Percentiles rank a stretch among this genome's conserved stretches.
These are phyloP conservation scores for Conomelus anceps DNA, from an alignment of 2,888 invertebrate species.

Conservation along the genomic window DNA sequence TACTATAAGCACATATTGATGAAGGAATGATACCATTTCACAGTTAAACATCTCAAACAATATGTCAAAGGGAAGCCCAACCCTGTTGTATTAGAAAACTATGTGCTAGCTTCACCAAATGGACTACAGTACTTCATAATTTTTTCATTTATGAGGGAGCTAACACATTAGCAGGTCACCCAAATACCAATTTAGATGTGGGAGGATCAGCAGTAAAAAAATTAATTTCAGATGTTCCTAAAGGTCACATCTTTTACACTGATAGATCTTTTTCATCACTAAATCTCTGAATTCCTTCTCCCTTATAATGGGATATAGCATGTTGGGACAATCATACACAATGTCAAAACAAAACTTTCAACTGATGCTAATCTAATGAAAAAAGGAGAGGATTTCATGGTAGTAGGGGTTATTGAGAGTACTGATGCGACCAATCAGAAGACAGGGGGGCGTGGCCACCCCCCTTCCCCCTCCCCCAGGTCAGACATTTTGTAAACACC, in stretches of 20 bases:
- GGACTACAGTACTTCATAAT: neutral
- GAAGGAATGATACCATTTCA: conserved; percentile 8
- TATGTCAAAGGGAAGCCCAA: conserved; percentile 15
- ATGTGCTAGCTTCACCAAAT: neutral
- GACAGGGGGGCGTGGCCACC: too few relatives aligned
- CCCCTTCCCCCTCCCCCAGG: too few relatives aligned
- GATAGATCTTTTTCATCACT: conserved; percentile 1
- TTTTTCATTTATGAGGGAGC: neutral
- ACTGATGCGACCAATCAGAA: too few relatives aligned
- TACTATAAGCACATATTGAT: neutral
- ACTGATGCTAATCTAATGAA: neutral
- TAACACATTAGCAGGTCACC: neutral
- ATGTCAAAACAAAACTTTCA: neutral
- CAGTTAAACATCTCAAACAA: neutral
- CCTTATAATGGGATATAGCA: neutral
- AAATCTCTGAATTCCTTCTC: neutral
- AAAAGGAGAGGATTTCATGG: conserved; percentile 3
- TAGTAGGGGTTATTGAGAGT: too few relatives aligned
- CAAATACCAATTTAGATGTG: neutral
- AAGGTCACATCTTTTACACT: neutral
- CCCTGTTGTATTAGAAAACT: neutral
- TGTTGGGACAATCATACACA: neutral
- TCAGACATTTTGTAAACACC: too few relatives aligned
- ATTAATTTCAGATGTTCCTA: neutral
- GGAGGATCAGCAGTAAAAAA: neutral